Base-by-base conservation (phyloP, 2,113 vertebrate species). In the Paramisgurnus dabryanus region DNA sequence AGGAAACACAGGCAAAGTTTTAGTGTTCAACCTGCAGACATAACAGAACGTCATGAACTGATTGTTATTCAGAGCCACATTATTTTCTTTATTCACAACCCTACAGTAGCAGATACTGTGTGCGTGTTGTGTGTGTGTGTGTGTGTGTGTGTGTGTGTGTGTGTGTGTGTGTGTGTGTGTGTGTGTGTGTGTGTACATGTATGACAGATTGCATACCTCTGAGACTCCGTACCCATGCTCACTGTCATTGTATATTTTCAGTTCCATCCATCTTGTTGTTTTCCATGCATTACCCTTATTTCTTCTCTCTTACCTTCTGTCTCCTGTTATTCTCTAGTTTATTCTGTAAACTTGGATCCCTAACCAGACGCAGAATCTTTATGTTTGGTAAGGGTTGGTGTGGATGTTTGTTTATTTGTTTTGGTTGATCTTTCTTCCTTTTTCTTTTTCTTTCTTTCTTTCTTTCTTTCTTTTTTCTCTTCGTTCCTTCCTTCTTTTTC, bases 311-410 rank as follows among this genome's bases (percentile, higher is more conserved):
- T 18, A 73, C 11, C 75, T 71, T 27, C 78, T 65, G 15, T 77
- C 60, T 66, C 61, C 34, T 77, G 1, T 66, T 66, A 18, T 77
- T 80, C 83, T 81, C 39, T 81, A 93, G 92, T 79, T 88, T 93
- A 82, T 92, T 93, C 86, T 93, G 90, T 87, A 92, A 90, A 82
- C 85, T 93, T 41, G 87, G 89, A 78, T 68, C 85, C 73, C 85
- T 93, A 3, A 78, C 87, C 61, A 88, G 92, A 85, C 87, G 89
- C 76, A 87, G 87, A 82, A 86, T 88, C 60, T 85, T 88, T 58
- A 79, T 91, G 40, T 89, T 93, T 82, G 92, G 92, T 93, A 84
- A 92, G 90, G 45, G 78, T 22, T 53, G 13, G 39, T 67, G 78
- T 58, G n/a, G 50, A 53, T 53, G 8, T 47, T 47, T 47, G 10